Conservation (phyloP, 2,113 vertebrate genomes). For the Nymphicus hollandicus region DNA sequence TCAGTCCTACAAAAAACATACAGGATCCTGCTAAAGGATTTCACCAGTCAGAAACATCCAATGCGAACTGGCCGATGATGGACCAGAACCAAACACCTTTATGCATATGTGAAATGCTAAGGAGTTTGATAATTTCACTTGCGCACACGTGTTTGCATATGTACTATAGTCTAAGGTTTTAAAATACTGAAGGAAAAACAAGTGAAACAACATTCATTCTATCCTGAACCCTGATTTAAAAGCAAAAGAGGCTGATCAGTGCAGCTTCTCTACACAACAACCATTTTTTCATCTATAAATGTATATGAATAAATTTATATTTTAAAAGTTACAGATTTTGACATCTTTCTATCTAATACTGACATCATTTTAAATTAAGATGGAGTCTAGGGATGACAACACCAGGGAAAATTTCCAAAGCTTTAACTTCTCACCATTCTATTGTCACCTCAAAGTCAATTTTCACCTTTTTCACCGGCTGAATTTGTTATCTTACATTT, state of each 20-base stretch:
- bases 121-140: not conserved
- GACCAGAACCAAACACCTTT: not conserved
- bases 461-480: slow-evolving; percentile 80
- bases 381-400: slow-evolving; percentile 55
- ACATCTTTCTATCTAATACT: slow-evolving; percentile 33
- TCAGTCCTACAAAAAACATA: fast-evolving
- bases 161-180: not conserved
- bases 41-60: not conserved
- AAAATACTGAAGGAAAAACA: not conserved
- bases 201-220: not conserved
- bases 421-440: slow-evolving; percentile 76
- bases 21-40: not conserved
- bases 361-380: slow-evolving; percentile 70
- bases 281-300: not conserved
- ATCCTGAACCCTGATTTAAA: not conserved
- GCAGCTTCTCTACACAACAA: not conserved
- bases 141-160: not conserved
- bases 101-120: not conserved
- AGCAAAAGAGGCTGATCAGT: not conserved
- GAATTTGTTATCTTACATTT: slow-evolving; percentile 75
- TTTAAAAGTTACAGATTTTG: slow-evolving; percentile 26
- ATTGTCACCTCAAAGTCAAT: slow-evolving; percentile 80
- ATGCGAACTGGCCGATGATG: not conserved
- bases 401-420: slow-evolving; percentile 69
- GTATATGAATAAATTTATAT: not conserved